Evolutionary conservation across 2,113 vertebrate genomes (phyloP), one percentile per base, ranked within the genome.

Genomic region (Bufo bufo): DNA sequence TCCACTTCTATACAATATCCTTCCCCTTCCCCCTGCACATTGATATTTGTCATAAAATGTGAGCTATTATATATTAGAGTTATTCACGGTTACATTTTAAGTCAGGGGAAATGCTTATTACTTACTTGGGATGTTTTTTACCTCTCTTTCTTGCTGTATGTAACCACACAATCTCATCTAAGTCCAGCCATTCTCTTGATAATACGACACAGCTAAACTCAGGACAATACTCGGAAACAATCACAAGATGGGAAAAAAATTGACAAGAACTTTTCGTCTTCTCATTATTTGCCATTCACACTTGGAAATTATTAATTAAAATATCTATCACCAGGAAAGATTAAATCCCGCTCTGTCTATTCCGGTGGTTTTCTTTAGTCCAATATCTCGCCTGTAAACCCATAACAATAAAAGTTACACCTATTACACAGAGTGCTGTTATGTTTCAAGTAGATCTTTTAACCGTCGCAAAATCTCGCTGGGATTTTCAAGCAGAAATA

Each of bases 361-460:
- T 77, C 74, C 50, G 58, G 72, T 82, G 43, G 14, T 82, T 43
- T 54, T 82, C 69, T 61, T 49, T 19, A 50, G 72, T 14, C 45
- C 54, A 5, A 33, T 19, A 52, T 63, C 47, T 54, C 58, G 66
- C n/a, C 49, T 20, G 14, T 19, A 71, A 63, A 43, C 77, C 81
- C 50, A 13, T 71, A 45, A 71, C 20, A 65, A 66, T 63, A 54
- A 83, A 84, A 66, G 81, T 65, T 78, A 23, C 14, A 75, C 72
- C 52, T 33, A 77, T 82, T 84, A 83, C 47, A 65, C 63, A 10
- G 6, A 88, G 49, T 19, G 77, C 63, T 88, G 77, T 84, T 77
- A 45, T 83, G 71, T 77, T 19, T 88, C 72, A 66, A 88, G 72
- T 47, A 54, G 82, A 88, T 84, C 80, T 65, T 88, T 88, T 88